Evolutionary conservation across 2,797 vertebrate genomes (phyloP).

Genomic region (Lagorchestes hirsutus): DNA sequence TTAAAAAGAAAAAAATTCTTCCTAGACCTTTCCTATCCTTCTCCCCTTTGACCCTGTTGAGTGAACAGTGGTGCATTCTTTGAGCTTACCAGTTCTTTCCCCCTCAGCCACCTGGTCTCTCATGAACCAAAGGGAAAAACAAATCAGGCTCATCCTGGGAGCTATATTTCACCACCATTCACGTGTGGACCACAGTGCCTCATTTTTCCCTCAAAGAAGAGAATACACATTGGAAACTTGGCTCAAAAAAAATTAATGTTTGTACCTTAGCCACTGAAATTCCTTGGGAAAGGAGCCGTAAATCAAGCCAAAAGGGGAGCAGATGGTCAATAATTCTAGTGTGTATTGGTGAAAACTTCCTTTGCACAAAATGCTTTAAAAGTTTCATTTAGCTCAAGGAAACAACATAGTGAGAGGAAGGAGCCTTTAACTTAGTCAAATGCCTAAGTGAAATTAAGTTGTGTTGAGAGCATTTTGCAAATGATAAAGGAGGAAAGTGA

Average conservation of each 20-base stretch:
- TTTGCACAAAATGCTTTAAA: no score
- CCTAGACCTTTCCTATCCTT: not conserved
- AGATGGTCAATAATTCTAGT: not conserved
- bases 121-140: constrained; percentile 50
- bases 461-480: not conserved
- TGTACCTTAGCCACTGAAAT: constrained; percentile 13
- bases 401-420: not conserved
- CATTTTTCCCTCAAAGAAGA: constrained; percentile 20
- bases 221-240: constrained; percentile 60
- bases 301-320: not conserved
- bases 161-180: constrained; percentile 23
- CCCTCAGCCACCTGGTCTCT: constrained; percentile 54
- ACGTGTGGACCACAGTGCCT: not conserved
- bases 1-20: constrained; percentile 6
- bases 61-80: constrained; percentile 53
- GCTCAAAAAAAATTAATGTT: constrained; percentile 7
- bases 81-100: constrained; percentile 54
- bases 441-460: not conserved
- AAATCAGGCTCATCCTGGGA: constrained; percentile 24
- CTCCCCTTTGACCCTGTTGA: constrained; percentile 40
- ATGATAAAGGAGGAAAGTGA: not conserved
- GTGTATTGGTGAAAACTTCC: not conserved
- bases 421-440: accelerated
- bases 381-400: accelerated
- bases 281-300: not conserved